Percentiles rank a stretch among this genome's conserved stretches.
phyloP scores from a whole-genome alignment of 2,113 vertebrate genomes.

The Coryphaenoides rupestris region DNA sequence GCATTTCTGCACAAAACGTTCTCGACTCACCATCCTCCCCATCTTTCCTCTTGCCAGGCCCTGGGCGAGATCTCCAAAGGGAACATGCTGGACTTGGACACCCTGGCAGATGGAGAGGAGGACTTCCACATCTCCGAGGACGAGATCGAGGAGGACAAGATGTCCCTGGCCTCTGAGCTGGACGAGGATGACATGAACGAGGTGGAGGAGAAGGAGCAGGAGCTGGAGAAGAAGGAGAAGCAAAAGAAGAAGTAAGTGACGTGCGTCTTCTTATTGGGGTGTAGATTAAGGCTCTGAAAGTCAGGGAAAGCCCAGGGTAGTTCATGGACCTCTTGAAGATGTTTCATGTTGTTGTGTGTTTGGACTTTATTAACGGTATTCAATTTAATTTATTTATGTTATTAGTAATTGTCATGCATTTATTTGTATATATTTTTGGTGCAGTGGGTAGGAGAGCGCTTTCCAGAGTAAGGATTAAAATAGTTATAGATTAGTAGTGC shows the following conservation, averaged over 20 bases:
- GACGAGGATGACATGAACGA: conserved; percentile 84
- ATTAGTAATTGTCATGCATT: no score
- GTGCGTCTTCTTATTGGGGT: neutral
- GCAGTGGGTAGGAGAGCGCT: no score
- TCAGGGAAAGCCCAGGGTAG: no score
- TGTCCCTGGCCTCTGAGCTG: conserved; percentile 88
- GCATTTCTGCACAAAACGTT: neutral
- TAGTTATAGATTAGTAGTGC: no score
- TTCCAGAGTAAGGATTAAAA: no score
- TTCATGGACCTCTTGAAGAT: no score
- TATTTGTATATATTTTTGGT: no score
- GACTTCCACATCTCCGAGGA: conserved; percentile 81
- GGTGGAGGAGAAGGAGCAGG: conserved; percentile 63
- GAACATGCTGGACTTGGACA: conserved; percentile 84
- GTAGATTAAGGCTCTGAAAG: no score
- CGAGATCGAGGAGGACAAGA: conserved; percentile 62
- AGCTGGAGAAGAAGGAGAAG: conserved; percentile 46
- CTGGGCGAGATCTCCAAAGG: conserved; percentile 80
- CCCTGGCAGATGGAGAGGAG: conserved; percentile 60
- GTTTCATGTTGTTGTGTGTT: no score
- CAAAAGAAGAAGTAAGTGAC: conserved; percentile 62
- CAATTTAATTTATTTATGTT: no score
- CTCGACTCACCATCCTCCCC: no score
- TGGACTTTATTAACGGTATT: no score
- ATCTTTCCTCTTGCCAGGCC: conserved; percentile 62